Conservation (phyloP, 1,140 invertebrate species). For the Platyura marginata region DNA sequence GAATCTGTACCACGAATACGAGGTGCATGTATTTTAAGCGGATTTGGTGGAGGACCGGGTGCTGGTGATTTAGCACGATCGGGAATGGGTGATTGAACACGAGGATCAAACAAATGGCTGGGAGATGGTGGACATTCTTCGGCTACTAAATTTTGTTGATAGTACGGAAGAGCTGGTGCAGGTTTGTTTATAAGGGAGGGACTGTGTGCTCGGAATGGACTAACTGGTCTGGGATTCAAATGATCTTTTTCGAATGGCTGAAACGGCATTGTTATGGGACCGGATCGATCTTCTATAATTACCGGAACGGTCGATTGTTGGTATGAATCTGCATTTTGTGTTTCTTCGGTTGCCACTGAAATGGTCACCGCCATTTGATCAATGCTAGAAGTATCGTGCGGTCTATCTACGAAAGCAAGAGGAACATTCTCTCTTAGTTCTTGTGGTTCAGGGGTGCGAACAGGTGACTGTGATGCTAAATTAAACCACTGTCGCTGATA, state of each 20-base stretch:
- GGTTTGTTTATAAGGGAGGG: slow-evolving; percentile 44
- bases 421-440: slow-evolving; percentile 22
- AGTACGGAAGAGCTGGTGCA: slow-evolving; percentile 40
- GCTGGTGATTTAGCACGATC: slow-evolving; percentile 34
- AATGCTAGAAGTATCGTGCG: slow-evolving; percentile 8
- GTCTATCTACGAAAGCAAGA: slow-evolving; percentile 20
- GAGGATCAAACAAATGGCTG: slow-evolving; percentile 31
- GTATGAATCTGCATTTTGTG: background rate
- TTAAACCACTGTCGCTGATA: slow-evolving; percentile 39
- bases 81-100: slow-evolving; percentile 31
- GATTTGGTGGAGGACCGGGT: slow-evolving; percentile 36
- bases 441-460: slow-evolving; percentile 27
- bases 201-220: slow-evolving; percentile 27
- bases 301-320: slow-evolving; percentile 6
- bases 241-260: slow-evolving; percentile 35
- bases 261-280: slow-evolving; percentile 29
- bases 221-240: slow-evolving; percentile 15
- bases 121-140: slow-evolving; percentile 33
- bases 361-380: background rate
- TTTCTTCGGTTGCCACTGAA: slow-evolving; percentile 1
- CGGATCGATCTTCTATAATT: slow-evolving; percentile 3
- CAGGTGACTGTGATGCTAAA: slow-evolving; percentile 29
- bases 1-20: slow-evolving; percentile 27
- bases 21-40: slow-evolving; percentile 32
- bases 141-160: slow-evolving; percentile 42